Evolutionary conservation across 2,888 invertebrate species (phyloP), one percentile per base, ranked within the genome.

Genomic region (Cheilosia vernalis): DNA sequence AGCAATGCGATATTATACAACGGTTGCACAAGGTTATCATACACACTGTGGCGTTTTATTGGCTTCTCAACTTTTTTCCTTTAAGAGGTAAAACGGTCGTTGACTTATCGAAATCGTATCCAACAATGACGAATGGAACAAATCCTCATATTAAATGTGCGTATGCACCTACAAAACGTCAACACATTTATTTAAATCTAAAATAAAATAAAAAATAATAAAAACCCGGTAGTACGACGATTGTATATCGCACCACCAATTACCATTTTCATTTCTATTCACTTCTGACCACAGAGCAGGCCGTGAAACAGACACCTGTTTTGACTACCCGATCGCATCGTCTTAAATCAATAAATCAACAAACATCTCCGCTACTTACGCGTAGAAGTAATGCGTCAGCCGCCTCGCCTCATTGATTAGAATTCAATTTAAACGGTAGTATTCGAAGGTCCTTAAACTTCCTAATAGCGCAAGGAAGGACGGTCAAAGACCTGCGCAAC

Each of bases 371-470:
- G 19, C 30, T 15, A 7, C 42, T 27, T 40, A 37, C 51, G 33
- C n/a, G n/a, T 17, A 17, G 49, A 58, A 58, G 58, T 64, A 47
- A 60, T 78, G 67, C 44, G 37, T 56, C 51, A 53, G 21, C 21
- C n/a, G 13, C 24, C 2, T 24, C 58, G 19, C 24, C 51, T 55
- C 49, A 79, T 56, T 66, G 51, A 69, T 84, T 80, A 70, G 47
- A 85, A 80, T 78, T 58, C 74, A 44, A 70, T 58, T 51, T 19
- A 66, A 85, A 81, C 37, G 37, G 69, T 64, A 49, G 44, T 27
- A 10, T 42, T 17, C 47, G 69, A 80, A 85, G 76, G 80, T 80
- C 74, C 84, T 85, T 80, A 64, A 63, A 76, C 74, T 80, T 84
- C 74, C 80, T 80, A 42, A 37, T 24, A 56, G 3, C 37, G 19